Evolutionary conservation across 2,113 vertebrate genomes (phyloP).

Genomic region (Leucopsar rothschildi): DNA sequence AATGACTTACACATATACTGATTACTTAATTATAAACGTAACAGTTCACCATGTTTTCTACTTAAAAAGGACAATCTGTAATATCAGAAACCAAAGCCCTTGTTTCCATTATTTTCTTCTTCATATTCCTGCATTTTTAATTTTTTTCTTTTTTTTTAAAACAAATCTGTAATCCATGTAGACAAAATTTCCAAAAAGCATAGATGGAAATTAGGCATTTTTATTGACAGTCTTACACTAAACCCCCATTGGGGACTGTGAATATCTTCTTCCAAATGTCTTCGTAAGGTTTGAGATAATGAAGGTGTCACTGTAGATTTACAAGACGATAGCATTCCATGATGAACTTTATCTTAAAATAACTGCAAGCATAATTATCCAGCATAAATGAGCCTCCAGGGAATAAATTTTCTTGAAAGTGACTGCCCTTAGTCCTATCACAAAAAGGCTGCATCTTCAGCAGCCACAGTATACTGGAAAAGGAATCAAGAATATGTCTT

Average conservation of each 20-base stretch:
- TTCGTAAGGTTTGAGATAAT: not conserved
- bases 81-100: not conserved
- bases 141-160: not conserved
- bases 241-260: not conserved
- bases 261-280: not conserved
- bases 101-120: not conserved
- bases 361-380: slow-evolving; percentile 24
- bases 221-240: not conserved
- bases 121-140: not conserved
- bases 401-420: slow-evolving; percentile 13
- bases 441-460: not conserved
- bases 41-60: not conserved
- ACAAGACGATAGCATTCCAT: not conserved
- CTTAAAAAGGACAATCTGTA: not conserved
- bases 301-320: slow-evolving; percentile 20
- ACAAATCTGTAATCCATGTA: not conserved
- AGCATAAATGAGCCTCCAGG: slow-evolving; percentile 2
- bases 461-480: not conserved
- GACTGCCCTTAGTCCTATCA: not conserved
- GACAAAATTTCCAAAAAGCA: not conserved
- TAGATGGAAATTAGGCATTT: not conserved
- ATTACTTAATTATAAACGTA: slow-evolving; percentile 7
- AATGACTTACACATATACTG: not conserved
- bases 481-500: not conserved
- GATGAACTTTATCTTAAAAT: slow-evolving; percentile 40